These are phyloP conservation scores for Ichneumoninae sp. DNA, from an alignment of 2,888 invertebrate genomes.

Conservation along the genomic window DNA sequence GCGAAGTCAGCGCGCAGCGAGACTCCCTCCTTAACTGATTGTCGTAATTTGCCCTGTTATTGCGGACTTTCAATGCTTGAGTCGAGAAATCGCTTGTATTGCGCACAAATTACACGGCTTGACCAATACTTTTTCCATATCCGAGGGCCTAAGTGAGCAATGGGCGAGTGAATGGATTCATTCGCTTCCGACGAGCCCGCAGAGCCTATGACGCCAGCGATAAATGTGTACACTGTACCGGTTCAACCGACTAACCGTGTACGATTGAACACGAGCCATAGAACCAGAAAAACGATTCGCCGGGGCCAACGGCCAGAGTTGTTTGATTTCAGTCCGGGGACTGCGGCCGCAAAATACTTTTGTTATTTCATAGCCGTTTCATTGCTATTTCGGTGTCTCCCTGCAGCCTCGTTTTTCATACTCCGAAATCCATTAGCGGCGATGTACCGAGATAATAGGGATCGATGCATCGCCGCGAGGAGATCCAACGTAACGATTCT, in stretches of 20 bases:
- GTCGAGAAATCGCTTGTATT: too few relatives aligned
- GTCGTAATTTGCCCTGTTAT: too few relatives aligned
- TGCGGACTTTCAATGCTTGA: too few relatives aligned
- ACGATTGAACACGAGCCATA: constrained; percentile 3
- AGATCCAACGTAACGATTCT: constrained; percentile 71
- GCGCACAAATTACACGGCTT: too few relatives aligned
- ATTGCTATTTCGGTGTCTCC: constrained; percentile 11
- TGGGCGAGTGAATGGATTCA: too few relatives aligned
- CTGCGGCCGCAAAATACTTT: constrained; percentile 77
- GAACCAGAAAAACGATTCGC: constrained; percentile 15
- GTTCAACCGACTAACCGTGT: background rate
- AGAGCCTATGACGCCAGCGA: background rate
- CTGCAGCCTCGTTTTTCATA: background rate
- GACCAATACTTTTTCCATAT: too few relatives aligned
- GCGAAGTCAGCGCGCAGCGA: too few relatives aligned
- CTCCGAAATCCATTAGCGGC: constrained; percentile 75
- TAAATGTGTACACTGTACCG: background rate
- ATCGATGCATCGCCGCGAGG: constrained; percentile 81
- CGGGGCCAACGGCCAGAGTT: background rate
- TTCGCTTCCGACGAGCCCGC: too few relatives aligned
- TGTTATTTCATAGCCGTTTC: constrained; percentile 71
- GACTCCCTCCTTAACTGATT: too few relatives aligned
- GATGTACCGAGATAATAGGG: constrained; percentile 78
- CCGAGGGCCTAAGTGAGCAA: too few relatives aligned
- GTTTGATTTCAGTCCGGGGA: constrained; percentile 27